Conservation (phyloP, 2,113 vertebrate species). For the Bujurquina vittata region DNA sequence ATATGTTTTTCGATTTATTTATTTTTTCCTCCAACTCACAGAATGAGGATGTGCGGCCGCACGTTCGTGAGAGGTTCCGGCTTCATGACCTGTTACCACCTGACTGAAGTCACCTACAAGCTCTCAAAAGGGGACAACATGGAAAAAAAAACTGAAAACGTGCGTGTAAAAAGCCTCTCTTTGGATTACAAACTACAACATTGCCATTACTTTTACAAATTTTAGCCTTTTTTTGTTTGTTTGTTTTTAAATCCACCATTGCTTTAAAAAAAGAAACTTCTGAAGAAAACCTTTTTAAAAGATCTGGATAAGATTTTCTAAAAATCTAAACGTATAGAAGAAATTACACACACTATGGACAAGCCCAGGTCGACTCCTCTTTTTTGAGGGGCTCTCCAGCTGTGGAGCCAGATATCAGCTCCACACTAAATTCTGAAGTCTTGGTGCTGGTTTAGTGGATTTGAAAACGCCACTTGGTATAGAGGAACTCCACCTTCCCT, state of each 20-base stretch:
- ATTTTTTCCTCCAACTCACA: conserved; percentile 54
- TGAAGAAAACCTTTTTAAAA: conserved; percentile 61
- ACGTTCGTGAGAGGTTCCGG: conserved; percentile 96
- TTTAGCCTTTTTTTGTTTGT: conserved; percentile 78
- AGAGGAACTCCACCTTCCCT: conserved; percentile 70
- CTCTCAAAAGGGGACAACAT: conserved; percentile 46
- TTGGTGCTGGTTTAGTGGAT: conserved; percentile 84
- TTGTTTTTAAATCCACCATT: conserved; percentile 77
- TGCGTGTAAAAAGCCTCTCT: conserved; percentile 81
- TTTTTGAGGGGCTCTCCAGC: conserved; percentile 69
- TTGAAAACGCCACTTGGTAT: conserved; percentile 44
- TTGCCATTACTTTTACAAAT: conserved; percentile 95
- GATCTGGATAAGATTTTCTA: conserved; percentile 65
- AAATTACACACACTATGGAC: conserved; percentile 70
- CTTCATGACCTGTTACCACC: conserved; percentile 98
- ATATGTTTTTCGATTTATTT: not conserved
- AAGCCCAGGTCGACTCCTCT: conserved; percentile 80
- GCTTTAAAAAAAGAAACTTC: conserved; percentile 73
- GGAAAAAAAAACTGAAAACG: conserved; percentile 53
- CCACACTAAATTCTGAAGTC: conserved; percentile 59
- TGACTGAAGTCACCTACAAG: conserved; percentile 81
- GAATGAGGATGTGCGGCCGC: conserved; percentile 98
- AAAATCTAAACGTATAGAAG: conserved; percentile 41
- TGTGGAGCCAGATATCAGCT: conserved; percentile 45
- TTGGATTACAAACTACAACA: conserved; percentile 90